Evolutionary conservation across 30 jellyfish, hydroid and myxozoan species (phyloP).

Genomic region (Turritopsis rubra): DNA sequence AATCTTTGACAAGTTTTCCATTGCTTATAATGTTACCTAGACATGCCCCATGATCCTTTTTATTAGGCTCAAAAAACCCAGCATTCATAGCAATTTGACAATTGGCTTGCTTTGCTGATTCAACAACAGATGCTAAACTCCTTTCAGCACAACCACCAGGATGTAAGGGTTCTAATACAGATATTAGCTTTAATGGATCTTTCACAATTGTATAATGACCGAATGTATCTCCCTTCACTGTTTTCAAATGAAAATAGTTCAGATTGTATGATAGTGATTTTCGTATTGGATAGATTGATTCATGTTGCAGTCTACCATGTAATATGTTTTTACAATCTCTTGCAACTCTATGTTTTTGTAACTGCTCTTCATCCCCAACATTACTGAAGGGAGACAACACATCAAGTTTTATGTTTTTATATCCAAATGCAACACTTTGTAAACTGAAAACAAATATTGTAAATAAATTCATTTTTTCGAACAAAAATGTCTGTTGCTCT

Average conservation of each 20-base stretch:
- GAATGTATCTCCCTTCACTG: constrained; percentile 2
- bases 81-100: constrained; percentile 72
- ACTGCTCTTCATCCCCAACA: constrained; percentile 36
- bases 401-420: constrained; percentile 15
- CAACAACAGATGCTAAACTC: constrained; percentile 30
- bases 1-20: constrained; percentile 45
- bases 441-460: background rate
- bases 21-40: constrained; percentile 63
- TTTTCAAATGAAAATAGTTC: constrained; percentile 12
- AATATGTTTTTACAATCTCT: constrained; percentile 55
- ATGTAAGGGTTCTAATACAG: constrained; percentile 53
- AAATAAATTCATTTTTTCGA: background rate
- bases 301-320: constrained; percentile 63
- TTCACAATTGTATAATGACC: constrained; percentile 55
- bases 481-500: too few relatives aligned
- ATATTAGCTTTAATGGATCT: constrained; percentile 46
- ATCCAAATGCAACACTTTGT: background rate
- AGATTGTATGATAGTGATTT: background rate
- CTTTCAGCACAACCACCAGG: constrained; percentile 42
- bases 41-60: constrained; percentile 49
- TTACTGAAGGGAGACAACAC: constrained; percentile 35
- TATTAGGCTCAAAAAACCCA: constrained; percentile 56
- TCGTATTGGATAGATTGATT: constrained; percentile 13
- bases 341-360: constrained; percentile 53
- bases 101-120: constrained; percentile 31